Conservation (phyloP, 2,113 vertebrate species). For the Odocoileus virginianus region DNA sequence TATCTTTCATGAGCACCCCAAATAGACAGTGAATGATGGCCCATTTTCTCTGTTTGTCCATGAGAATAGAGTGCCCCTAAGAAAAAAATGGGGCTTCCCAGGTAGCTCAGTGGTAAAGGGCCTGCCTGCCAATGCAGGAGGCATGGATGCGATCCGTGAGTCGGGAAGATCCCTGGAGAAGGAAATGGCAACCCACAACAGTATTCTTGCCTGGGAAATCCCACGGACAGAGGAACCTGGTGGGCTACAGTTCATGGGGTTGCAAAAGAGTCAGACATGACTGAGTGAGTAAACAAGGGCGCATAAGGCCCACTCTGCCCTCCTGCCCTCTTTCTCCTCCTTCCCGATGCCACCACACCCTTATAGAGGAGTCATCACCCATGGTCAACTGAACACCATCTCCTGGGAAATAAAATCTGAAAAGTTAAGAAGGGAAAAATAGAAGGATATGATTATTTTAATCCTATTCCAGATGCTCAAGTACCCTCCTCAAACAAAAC, state of each 20-base stretch:
- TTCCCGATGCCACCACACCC: too few species aligned
- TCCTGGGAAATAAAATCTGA: constrained; percentile 71
- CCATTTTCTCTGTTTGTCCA: neutral
- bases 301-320: neutral
- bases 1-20: neutral
- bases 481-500: constrained; percentile 36
- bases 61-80: neutral
- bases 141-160: rapidly evolving
- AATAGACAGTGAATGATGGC: neutral
- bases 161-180: neutral
- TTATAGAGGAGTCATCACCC: neutral
- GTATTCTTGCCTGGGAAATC: neutral
- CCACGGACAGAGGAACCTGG: neutral
- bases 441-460: constrained; percentile 57
- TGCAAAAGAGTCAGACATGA: neutral
- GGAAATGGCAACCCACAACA: neutral
- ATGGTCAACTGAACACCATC: constrained; percentile 23
- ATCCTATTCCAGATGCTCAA: constrained; percentile 60
- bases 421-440: constrained; percentile 50
- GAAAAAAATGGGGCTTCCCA: neutral
- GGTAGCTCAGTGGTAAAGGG: neutral
- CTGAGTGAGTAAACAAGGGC: neutral
- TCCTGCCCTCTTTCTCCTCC: neutral
- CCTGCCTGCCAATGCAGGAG: neutral
- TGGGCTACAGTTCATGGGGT: neutral